Conservation (phyloP, 2,888 invertebrate species). For the Notodonta dromedarius region DNA sequence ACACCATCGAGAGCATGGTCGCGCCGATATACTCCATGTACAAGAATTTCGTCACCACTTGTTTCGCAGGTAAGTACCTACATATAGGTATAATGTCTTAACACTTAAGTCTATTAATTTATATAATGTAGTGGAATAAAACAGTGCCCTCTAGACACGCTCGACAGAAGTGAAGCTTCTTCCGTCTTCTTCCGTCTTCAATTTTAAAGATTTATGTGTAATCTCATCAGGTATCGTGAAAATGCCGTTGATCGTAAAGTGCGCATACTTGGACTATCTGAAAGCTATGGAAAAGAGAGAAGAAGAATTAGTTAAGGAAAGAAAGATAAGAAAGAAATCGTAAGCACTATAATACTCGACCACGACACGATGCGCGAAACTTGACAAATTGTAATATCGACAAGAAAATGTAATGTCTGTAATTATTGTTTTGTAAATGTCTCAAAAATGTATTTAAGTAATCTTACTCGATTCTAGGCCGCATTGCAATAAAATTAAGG, state of each 20-base stretch:
- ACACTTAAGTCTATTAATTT: no score
- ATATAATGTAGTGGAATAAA: no score
- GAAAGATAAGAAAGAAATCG: slow-evolving; percentile 56
- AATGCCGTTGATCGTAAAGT: slow-evolving; percentile 69
- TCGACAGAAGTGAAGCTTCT: no score
- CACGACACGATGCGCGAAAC: background rate
- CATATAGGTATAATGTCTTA: no score
- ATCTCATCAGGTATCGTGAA: slow-evolving; percentile 68
- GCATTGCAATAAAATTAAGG: background rate
- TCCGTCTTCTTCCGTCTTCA: no score
- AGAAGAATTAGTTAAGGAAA: slow-evolving; percentile 51
- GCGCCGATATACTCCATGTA: slow-evolving; percentile 65
- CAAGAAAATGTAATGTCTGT: background rate
- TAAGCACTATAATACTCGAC: slow-evolving; percentile 21
- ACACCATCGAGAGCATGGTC: slow-evolving; percentile 61
- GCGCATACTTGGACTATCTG: slow-evolving; percentile 71
- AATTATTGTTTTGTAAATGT: background rate
- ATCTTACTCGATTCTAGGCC: background rate
- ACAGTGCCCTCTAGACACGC: no score
- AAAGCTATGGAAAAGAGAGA: slow-evolving; percentile 62
- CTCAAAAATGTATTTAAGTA: background rate
- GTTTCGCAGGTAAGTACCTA: slow-evolving; percentile 63
- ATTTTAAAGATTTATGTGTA: background rate
- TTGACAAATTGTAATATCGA: background rate
- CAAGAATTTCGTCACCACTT: slow-evolving; percentile 65